A percentile compares a stretch with the other conserved stretches of the same genome.
Conservation (phyloP, 2,797 vertebrate species). For the Enteromius argenteus region DNA sequence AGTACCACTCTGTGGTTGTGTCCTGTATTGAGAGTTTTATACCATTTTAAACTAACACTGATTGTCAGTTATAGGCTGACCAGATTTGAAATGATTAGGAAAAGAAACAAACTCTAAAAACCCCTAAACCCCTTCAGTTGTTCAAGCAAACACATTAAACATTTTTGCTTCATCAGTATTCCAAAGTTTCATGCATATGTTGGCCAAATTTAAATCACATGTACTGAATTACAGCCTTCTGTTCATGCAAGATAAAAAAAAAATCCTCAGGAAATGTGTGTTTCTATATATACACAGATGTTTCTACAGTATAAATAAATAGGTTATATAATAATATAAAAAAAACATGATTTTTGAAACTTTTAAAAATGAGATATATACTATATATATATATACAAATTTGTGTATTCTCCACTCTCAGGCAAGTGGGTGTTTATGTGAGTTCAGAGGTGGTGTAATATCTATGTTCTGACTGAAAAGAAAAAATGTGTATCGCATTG, state of each 20-base stretch:
- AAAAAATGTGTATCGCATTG: neutral
- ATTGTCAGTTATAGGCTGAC: neutral
- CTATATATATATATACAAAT: neutral
- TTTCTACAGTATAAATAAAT: neutral
- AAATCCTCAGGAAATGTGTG: neutral
- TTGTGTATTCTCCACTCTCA: neutral
- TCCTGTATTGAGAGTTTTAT: neutral
- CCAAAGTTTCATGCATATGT: neutral
- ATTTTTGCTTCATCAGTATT: neutral
- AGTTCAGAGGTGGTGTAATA: neutral
- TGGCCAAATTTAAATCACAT: neutral
- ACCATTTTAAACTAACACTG: slow-evolving; percentile 2
- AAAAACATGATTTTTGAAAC: too few species aligned
- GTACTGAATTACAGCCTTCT: slow-evolving; percentile 1
- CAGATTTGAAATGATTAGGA: neutral
- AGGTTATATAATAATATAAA: neutral
- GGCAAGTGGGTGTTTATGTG: neutral
- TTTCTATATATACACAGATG: neutral
- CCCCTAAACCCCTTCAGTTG: neutral
- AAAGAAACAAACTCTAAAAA: neutral
- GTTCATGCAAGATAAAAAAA: neutral
- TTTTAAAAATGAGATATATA: too few species aligned
- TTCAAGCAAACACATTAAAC: neutral
- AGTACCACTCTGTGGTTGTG: neutral
- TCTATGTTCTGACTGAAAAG: neutral